Evolutionary conservation across 2,888 invertebrate genomes (phyloP).

Genomic region (Idaea aversata): DNA sequence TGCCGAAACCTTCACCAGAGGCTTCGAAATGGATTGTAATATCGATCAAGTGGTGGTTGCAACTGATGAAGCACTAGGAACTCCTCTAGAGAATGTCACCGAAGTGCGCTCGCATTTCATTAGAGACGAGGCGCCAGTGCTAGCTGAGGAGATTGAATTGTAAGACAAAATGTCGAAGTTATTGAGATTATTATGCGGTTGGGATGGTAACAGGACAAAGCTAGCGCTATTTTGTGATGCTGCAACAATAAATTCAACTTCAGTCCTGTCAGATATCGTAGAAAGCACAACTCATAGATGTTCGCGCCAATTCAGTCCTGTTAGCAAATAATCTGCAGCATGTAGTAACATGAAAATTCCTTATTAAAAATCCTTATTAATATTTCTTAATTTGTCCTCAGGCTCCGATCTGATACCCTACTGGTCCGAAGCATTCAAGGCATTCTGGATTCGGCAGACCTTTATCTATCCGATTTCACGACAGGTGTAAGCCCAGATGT

Average conservation of each 20-base stretch:
- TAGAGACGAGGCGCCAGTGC: slow-evolving; percentile 71
- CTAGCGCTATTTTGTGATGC: too few relatives aligned
- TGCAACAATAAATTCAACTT: too few relatives aligned
- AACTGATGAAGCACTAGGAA: slow-evolving; percentile 55
- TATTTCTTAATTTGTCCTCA: slow-evolving; percentile 27
- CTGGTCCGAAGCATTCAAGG: slow-evolving; percentile 64
- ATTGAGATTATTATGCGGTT: too few relatives aligned
- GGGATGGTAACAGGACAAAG: too few relatives aligned
- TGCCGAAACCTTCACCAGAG: slow-evolving; percentile 68
- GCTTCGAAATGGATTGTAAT: slow-evolving; percentile 79
- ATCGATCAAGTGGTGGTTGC: slow-evolving; percentile 77
- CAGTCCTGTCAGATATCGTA: too few relatives aligned
- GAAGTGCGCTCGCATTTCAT: slow-evolving; percentile 82
- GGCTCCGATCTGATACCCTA: slow-evolving; percentile 67
- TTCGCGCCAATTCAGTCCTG: too few relatives aligned
- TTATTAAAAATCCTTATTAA: too few relatives aligned
- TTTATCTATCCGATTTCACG: slow-evolving; percentile 71
- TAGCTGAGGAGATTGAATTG: slow-evolving; percentile 72
- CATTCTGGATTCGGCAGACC: slow-evolving; percentile 48
- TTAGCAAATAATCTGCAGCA: too few relatives aligned
- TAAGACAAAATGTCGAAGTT: slow-evolving; percentile 34
- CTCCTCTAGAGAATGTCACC: slow-evolving; percentile 57
- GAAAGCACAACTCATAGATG: too few relatives aligned
- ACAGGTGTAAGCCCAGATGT: slow-evolving; percentile 50
- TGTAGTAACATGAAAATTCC: too few relatives aligned